A percentile compares a stretch with the other conserved stretches of the same genome.
phyloP scores from a whole-genome alignment of 2,888 invertebrate genomes.

The Crepidodera aurea region DNA sequence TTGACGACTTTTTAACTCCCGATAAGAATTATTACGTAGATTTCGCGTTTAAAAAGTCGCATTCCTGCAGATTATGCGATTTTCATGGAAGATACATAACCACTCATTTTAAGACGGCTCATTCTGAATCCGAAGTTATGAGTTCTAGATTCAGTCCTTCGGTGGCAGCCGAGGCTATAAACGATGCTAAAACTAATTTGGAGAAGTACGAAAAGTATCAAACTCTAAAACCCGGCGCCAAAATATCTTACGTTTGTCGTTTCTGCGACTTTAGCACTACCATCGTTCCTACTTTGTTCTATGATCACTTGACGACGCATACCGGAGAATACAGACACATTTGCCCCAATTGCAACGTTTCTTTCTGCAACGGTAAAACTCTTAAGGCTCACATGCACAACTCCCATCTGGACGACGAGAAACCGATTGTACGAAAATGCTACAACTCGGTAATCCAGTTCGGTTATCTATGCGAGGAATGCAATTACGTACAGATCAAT shows the following conservation, averaged over 20 bases:
- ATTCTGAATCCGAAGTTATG: constrained; percentile 71
- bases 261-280: constrained; percentile 53
- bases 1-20: constrained; percentile 30
- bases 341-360: constrained; percentile 68
- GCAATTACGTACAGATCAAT: constrained; percentile 77
- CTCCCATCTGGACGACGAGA: constrained; percentile 44
- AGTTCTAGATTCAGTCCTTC: constrained; percentile 68
- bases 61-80: constrained; percentile 68
- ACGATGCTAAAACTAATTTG: constrained; percentile 57
- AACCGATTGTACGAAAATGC: constrained; percentile 32
- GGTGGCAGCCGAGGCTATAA: constrained; percentile 65
- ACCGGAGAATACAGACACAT: constrained; percentile 79
- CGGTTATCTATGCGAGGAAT: constrained; percentile 72
- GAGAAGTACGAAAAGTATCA: constrained; percentile 41
- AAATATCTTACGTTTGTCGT: constrained; percentile 52
- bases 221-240: constrained; percentile 22
- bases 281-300: constrained; percentile 62
- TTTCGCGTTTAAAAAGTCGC: constrained; percentile 34
- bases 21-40: constrained; percentile 48
- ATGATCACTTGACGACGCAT: constrained; percentile 78
- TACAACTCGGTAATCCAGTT: constrained; percentile 41
- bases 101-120: constrained; percentile 71
- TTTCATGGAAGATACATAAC: constrained; percentile 70
- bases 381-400: constrained; percentile 48
- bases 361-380: constrained; percentile 49